Conservation (phyloP, 2,888 invertebrate species). For the Stratiomys singularior region DNA sequence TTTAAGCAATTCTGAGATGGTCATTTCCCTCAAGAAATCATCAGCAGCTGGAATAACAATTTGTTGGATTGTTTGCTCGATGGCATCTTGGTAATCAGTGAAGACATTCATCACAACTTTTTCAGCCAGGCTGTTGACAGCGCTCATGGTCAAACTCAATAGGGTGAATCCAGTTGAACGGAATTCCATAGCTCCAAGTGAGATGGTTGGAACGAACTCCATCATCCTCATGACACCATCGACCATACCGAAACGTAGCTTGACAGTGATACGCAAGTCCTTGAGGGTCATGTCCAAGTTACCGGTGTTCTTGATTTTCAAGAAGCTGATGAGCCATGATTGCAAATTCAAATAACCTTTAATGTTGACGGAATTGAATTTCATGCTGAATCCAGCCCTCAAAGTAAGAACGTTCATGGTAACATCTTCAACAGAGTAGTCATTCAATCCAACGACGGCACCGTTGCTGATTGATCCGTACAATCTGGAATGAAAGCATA, state of each 20-base stretch:
- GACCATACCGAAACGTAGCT: conserved; percentile 29
- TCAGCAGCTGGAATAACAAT: conserved; percentile 35
- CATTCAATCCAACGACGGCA: conserved; percentile 16
- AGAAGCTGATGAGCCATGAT: conserved; percentile 25
- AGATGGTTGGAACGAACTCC: neutral
- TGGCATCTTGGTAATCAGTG: conserved; percentile 20
- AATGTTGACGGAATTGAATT: conserved; percentile 10
- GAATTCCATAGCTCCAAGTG: neutral
- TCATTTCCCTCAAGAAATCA: conserved; percentile 33
- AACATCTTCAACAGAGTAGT: conserved; percentile 16
- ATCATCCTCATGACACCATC: conserved; percentile 34
- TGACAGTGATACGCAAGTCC: conserved; percentile 1
- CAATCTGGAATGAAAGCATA: neutral
- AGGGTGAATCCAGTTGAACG: conserved; percentile 30
- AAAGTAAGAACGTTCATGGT: conserved; percentile 26
- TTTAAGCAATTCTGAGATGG: conserved; percentile 30
- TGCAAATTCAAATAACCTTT: conserved; percentile 3
- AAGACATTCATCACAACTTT: conserved; percentile 15
- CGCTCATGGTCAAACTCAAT: conserved; percentile 4
- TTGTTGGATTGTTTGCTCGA: conserved; percentile 21
- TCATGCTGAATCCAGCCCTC: conserved; percentile 22
- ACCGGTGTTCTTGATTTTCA: conserved; percentile 34
- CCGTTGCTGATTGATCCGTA: conserved; percentile 10
- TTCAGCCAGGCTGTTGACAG: conserved; percentile 24
- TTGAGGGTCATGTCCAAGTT: conserved; percentile 32